phyloP scores from a whole-genome alignment of 2,113 vertebrate species.

The Geococcyx californianus region DNA sequence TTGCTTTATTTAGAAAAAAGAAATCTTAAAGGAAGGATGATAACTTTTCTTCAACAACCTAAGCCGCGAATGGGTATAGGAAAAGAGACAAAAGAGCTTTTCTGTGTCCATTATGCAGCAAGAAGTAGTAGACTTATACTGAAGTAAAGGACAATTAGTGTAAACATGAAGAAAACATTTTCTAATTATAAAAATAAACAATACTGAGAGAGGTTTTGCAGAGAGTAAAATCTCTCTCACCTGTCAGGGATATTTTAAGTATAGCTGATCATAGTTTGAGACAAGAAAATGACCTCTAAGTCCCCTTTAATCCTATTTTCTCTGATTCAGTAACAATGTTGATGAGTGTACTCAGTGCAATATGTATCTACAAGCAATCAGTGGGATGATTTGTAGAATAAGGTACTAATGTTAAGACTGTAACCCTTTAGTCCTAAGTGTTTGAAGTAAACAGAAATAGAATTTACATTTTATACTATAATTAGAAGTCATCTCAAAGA shows the following conservation, averaged over 20 bases:
- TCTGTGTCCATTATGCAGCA: background rate
- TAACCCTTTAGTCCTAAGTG: conserved; percentile 19
- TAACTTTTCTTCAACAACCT: background rate
- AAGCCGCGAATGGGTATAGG: background rate
- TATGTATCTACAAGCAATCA: conserved; percentile 18
- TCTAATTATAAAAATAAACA: background rate
- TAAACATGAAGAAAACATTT: background rate
- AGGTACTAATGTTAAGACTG: background rate
- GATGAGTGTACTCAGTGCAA: conserved; percentile 6
- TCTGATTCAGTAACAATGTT: background rate
- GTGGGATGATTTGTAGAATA: conserved; percentile 3
- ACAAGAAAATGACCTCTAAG: conserved; percentile 17
- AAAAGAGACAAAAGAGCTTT: background rate
- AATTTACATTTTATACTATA: conserved; percentile 16
- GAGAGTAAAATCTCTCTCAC: background rate
- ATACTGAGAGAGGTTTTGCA: background rate
- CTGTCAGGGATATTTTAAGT: background rate
- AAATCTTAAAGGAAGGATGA: background rate
- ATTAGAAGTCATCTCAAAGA: conserved; percentile 26
- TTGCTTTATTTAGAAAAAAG: background rate
- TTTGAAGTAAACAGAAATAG: conserved; percentile 40
- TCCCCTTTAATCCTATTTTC: conserved; percentile 11
- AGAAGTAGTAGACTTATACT: background rate
- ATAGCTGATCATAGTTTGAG: background rate
- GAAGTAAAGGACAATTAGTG: background rate